phyloP scores from a whole-genome alignment of 2,797 vertebrate genomes.

The Melanotaenia parkinsoni region DNA sequence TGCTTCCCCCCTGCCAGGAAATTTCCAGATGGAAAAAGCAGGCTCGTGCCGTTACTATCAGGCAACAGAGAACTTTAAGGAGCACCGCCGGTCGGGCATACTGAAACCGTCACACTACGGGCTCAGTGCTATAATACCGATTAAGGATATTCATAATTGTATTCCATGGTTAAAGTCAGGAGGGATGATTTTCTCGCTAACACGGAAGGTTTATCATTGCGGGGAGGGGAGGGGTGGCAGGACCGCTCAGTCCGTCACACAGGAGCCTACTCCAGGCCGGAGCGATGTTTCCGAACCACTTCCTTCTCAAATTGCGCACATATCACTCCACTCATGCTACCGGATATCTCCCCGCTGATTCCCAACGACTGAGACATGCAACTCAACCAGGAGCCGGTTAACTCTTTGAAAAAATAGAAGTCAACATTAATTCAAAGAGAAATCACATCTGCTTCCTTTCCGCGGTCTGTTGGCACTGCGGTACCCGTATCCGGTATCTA shows the following conservation, averaged over 20 bases:
- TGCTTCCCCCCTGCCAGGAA: constrained; percentile 69
- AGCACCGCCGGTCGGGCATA: constrained; percentile 60
- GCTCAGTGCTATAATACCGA: constrained; percentile 4
- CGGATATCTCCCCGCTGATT: constrained; percentile 3
- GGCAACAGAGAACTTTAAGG: constrained; percentile 48
- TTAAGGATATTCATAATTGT: constrained; percentile 30
- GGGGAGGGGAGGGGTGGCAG: constrained; percentile 36
- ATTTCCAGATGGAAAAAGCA: constrained; percentile 76
- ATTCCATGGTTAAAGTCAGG: constrained; percentile 41
- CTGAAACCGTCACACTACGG: constrained; percentile 29
- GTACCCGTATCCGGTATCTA: constrained; percentile 69
- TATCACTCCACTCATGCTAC: constrained; percentile 29
- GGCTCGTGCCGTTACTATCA: constrained; percentile 61
- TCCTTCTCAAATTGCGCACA: constrained; percentile 17
- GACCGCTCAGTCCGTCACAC: constrained; percentile 45
- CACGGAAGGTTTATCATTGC: constrained; percentile 50
- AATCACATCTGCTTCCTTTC: constrained; percentile 16
- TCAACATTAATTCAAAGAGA: constrained; percentile 9
- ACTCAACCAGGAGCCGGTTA: neutral
- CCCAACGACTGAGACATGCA: neutral
- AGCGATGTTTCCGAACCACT: constrained; percentile 39
- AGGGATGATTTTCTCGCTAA: constrained; percentile 43
- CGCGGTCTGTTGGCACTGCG: constrained; percentile 66
- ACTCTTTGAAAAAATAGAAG: neutral
- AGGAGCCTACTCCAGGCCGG: constrained; percentile 46